Evolutionary conservation across 2,888 invertebrate genomes (phyloP).

Genomic region (Auanema freiburgensis): DNA sequence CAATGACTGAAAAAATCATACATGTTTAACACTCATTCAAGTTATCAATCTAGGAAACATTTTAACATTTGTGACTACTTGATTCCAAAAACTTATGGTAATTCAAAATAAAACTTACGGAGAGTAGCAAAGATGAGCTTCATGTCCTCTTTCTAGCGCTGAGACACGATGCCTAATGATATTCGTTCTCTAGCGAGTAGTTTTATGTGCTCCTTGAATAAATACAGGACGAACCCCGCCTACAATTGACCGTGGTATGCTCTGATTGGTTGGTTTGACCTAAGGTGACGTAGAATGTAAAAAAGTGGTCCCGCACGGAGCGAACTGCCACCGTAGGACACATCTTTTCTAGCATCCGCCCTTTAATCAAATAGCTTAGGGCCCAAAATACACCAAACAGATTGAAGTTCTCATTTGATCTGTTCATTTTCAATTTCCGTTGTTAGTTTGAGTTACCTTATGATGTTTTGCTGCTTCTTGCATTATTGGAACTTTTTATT

Average conservation of each 20-base stretch:
- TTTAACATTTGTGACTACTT: no score
- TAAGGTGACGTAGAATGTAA: conserved; percentile 1
- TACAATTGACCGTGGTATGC: conserved; percentile 16
- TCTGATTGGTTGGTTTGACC: conserved; percentile 23
- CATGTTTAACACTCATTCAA: no score
- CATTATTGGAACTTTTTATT: neutral
- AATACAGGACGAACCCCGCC: conserved; percentile 6
- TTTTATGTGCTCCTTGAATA: neutral
- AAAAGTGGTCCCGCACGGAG: conserved; percentile 6
- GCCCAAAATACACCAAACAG: no score
- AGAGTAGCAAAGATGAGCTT: neutral
- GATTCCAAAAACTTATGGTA: neutral
- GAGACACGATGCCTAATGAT: conserved; percentile 1
- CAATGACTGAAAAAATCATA: conserved; percentile 27
- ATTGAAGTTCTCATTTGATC: no score
- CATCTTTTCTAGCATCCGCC: conserved; percentile 6
- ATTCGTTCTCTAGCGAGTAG: conserved; percentile 1
- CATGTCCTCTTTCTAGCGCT: no score
- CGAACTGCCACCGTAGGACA: conserved; percentile 6
- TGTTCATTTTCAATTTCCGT: neutral
- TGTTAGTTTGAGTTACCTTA: no score
- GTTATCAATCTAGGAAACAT: no score
- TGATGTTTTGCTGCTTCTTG: no score
- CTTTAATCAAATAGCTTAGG: conserved; percentile 8
- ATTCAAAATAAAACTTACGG: neutral